Conservation (phyloP, 2,797 vertebrate species). For the Tapirus indicus region DNA sequence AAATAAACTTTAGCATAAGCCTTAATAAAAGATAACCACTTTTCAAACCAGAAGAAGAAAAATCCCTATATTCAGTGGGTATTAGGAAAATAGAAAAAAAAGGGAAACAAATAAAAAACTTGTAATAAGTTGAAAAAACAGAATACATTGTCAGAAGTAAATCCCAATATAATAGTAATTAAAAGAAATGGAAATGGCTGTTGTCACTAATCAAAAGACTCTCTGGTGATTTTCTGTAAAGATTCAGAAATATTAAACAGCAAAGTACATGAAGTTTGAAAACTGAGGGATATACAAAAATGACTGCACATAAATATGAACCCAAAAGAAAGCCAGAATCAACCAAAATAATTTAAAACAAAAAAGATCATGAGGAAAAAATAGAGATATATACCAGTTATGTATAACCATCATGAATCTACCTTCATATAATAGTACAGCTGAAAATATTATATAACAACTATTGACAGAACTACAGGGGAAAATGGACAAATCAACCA, state of each 20-base stretch:
- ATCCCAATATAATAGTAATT: not conserved
- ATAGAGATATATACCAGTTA: not conserved
- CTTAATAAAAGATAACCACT: not conserved
- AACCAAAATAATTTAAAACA: slow-evolving; percentile 34
- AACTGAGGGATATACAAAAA: not conserved
- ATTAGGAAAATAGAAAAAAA: not conserved
- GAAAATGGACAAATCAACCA: not conserved
- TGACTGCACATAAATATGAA: not conserved
- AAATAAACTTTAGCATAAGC: not conserved
- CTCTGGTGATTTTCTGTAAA: not conserved
- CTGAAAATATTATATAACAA: slow-evolving; percentile 5
- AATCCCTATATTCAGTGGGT: not conserved
- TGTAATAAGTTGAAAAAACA: not conserved
- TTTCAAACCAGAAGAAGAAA: slow-evolving; percentile 20
- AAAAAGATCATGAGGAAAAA: not conserved
- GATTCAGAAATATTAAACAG: slow-evolving; percentile 1
- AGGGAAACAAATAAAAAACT: not conserved
- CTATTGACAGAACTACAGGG: not conserved
- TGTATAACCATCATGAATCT: not conserved
- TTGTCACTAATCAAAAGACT: slow-evolving; percentile 7
- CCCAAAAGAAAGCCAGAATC: not conserved
- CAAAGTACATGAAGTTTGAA: not conserved
- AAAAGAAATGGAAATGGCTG: not conserved
- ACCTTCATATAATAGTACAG: not conserved
- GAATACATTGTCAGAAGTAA: not conserved